Percentiles rank a stretch among this genome's conserved stretches.
Evolutionary conservation across 1,140 invertebrate species (phyloP).

Genomic region (Macrotrachela quadricornifera): DNA sequence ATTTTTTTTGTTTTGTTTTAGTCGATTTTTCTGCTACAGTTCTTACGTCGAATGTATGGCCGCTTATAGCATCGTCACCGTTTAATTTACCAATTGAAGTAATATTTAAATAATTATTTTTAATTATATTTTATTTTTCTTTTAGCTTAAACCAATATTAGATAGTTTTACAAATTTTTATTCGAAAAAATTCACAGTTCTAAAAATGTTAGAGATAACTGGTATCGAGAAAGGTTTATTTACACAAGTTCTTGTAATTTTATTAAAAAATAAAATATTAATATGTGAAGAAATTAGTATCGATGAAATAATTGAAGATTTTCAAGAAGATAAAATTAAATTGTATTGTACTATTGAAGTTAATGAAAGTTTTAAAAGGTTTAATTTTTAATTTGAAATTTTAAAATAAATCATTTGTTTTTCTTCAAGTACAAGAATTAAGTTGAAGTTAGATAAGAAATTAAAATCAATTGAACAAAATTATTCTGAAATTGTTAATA

Average conservation of each 20-base stretch:
- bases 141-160: conserved; percentile 2
- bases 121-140: conserved; percentile 13
- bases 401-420: background rate
- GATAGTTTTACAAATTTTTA: conserved; percentile 87
- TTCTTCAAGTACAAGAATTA: conserved; percentile 68
- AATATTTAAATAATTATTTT: conserved; percentile 6
- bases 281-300: conserved; percentile 1
- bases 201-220: conserved; percentile 63
- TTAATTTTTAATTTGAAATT: too few relatives aligned
- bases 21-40: conserved; percentile 34
- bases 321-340: too few relatives aligned
- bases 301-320: too few relatives aligned
- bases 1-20: background rate
- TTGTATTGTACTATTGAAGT: too few relatives aligned
- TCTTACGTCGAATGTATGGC: conserved; percentile 87
- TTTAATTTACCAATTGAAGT: conserved; percentile 75
- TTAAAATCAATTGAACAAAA: conserved; percentile 87
- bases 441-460: conserved; percentile 93
- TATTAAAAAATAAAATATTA: conserved; percentile 70
- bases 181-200: conserved; percentile 67
- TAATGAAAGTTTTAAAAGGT: too few relatives aligned
- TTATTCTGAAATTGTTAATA: conserved; percentile 88
- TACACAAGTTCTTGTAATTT: conserved; percentile 48
- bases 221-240: conserved; percentile 53
- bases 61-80: conserved; percentile 72